Conservation (phyloP, 2,797 vertebrate genomes). For the Spondyliosoma cantharus region DNA sequence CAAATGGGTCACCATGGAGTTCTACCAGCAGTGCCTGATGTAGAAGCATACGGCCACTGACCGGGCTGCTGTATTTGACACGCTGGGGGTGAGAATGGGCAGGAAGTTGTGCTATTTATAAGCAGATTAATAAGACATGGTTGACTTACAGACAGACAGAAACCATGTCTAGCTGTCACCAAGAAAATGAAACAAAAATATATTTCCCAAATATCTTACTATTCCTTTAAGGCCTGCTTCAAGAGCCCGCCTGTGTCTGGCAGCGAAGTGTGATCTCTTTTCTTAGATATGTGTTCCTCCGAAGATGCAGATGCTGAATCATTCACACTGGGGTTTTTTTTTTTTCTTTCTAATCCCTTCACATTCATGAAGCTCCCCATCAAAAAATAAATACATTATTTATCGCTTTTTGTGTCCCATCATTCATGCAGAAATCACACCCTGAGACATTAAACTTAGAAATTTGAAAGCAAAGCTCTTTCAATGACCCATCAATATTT, state of each 20-base stretch:
- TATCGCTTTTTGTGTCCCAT: constrained; percentile 51
- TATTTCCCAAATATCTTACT: constrained; percentile 27
- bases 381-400: constrained; percentile 60
- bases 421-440: constrained; percentile 52
- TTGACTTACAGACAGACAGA: not conserved
- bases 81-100: no score
- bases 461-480: constrained; percentile 57
- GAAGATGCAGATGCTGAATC: constrained; percentile 49
- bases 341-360: constrained; percentile 29
- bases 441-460: constrained; percentile 54
- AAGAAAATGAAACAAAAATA: not conserved
- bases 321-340: constrained; percentile 34
- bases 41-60: no score
- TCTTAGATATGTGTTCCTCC: constrained; percentile 27
- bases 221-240: constrained; percentile 12
- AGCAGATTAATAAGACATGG: no score
- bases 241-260: constrained; percentile 20
- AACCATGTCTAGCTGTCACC: not conserved
- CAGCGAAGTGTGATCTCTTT: constrained; percentile 35
- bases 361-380: constrained; percentile 49
- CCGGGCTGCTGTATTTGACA: no score
- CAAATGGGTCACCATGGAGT: no score
- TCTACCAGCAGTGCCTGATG: no score
- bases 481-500: constrained; percentile 79
- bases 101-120: no score